phyloP scores from a whole-genome alignment of 2,888 invertebrate genomes.

The Pherbina coryleti region DNA sequence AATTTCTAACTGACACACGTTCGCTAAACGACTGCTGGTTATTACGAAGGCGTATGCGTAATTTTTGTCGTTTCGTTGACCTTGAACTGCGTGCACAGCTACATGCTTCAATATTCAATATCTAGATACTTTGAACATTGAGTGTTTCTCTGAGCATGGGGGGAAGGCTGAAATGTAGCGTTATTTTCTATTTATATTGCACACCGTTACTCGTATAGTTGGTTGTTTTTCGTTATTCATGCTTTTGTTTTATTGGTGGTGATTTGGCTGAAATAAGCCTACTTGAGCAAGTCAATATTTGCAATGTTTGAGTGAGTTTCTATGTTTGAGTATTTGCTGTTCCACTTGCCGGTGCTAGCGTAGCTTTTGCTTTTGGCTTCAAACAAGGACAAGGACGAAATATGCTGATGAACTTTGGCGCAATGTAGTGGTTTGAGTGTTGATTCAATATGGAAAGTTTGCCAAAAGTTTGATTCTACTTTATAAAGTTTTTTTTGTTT shows the following conservation, averaged over 20 bases:
- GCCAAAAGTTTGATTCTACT: not conserved
- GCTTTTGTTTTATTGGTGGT: constrained; percentile 28
- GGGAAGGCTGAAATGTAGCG: not conserved
- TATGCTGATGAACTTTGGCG: constrained; percentile 7
- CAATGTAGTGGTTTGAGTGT: not conserved
- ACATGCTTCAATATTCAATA: not conserved
- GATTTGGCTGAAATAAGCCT: not conserved
- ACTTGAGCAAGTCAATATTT: constrained; percentile 20
- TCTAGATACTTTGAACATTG: not conserved
- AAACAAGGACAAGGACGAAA: constrained; percentile 7
- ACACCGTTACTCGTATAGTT: constrained; percentile 28
- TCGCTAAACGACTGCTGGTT: no score
- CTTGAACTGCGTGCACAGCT: constrained; percentile 21
- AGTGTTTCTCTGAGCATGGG: not conserved
- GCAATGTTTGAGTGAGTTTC: constrained; percentile 3
- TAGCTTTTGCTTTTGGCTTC: not conserved
- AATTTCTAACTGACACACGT: no score
- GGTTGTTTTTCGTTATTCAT: not conserved
- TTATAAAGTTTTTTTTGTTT: not conserved
- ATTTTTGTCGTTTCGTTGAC: constrained; percentile 22
- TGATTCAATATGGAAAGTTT: not conserved
- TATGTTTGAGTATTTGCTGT: not conserved
- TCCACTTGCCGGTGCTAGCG: not conserved
- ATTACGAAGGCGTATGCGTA: not conserved
- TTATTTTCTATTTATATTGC: not conserved